phyloP scores from a whole-genome alignment of 2,113 vertebrate genomes.

The Phyllopteryx taeniolatus region DNA sequence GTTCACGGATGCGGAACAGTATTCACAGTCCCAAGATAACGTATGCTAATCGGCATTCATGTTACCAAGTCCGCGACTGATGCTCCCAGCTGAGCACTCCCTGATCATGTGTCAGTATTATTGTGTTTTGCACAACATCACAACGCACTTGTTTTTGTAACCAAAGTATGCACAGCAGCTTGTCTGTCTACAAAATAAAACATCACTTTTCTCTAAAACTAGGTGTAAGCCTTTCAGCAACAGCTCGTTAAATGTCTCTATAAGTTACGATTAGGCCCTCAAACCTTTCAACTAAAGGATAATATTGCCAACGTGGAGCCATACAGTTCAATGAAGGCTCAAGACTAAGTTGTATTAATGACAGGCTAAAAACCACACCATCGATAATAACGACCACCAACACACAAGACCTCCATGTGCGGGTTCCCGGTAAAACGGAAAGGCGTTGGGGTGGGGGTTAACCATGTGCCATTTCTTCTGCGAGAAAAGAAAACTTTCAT shows the following conservation, averaged over 20 bases:
- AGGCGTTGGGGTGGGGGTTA: no score
- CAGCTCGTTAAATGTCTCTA: neutral
- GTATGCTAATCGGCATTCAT: neutral
- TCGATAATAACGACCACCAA: no score
- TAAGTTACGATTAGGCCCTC: neutral
- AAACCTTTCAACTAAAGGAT: no score
- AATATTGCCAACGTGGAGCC: no score
- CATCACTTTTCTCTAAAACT: neutral
- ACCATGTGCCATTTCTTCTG: no score
- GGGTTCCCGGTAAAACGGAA: no score
- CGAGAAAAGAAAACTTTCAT: no score
- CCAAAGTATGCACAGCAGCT: neutral
- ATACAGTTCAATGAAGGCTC: no score
- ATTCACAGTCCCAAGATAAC: neutral
- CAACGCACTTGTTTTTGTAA: conserved; percentile 1
- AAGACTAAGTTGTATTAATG: no score
- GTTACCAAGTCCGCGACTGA: neutral
- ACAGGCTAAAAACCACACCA: no score
- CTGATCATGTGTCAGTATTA: neutral
- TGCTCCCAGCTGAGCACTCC: neutral
- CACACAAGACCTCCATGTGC: no score
- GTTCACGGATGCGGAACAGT: neutral
- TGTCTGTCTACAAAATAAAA: conserved; percentile 1
- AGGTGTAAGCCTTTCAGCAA: neutral
- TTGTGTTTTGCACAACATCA: conserved; percentile 3